These are phyloP conservation scores for Diachasma alloeum DNA, from an alignment of 1,140 invertebrate genomes.

Conservation along the genomic window DNA sequence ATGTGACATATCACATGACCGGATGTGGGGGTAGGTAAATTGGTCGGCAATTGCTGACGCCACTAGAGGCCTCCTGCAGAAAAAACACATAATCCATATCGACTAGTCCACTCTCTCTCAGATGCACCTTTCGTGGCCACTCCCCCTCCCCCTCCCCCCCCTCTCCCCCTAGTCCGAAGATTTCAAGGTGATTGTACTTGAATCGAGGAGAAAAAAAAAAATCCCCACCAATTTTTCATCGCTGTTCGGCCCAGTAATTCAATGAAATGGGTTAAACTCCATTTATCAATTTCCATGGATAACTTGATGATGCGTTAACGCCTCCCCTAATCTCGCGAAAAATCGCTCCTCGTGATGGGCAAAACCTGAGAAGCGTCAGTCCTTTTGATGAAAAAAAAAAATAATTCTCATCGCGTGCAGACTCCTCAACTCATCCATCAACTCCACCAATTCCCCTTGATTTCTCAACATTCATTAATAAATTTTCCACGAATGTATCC, in stretches of 20 bases:
- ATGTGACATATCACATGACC: conserved; percentile 63
- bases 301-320: not conserved
- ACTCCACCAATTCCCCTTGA: not conserved
- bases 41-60: conserved; percentile 65
- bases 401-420: not conserved
- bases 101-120: not conserved
- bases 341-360: no score
- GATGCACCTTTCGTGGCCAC: not conserved
- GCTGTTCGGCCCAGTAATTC: not conserved
- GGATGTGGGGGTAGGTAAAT: conserved; percentile 67
- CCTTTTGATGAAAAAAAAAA: not conserved
- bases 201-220: not conserved
- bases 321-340: no score
- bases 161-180: no score
- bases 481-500: not conserved
- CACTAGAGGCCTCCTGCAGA: conserved; percentile 41
- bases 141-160: not conserved
- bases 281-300: not conserved
- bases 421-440: not conserved
- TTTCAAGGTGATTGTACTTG: not conserved
- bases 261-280: not conserved
- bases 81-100: conserved; percentile 34
- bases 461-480: not conserved
- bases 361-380: no score
- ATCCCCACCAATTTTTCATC: not conserved